Conservation (phyloP, 2,113 vertebrate species). For the Corythornis vintsioides region DNA sequence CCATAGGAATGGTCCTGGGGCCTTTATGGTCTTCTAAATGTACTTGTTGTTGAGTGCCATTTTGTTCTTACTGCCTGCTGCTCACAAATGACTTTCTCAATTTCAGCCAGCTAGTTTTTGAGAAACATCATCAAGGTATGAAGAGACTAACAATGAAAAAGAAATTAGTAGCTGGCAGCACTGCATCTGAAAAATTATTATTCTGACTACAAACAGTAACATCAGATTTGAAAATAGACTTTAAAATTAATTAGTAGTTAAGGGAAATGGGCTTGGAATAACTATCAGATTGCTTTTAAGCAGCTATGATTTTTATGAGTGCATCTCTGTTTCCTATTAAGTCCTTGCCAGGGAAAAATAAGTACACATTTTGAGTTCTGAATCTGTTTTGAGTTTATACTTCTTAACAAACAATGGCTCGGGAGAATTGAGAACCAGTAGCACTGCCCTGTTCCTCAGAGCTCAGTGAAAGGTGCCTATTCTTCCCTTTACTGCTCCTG, state of each 20-base stretch:
- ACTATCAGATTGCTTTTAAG: neutral
- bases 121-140: neutral
- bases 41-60: neutral
- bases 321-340: neutral
- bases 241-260: conserved; percentile 35
- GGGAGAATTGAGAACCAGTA: neutral
- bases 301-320: neutral
- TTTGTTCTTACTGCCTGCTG: neutral
- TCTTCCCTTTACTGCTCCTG: neutral
- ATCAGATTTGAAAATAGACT: neutral
- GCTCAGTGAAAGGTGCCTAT: neutral
- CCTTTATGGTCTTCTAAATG: neutral
- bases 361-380: neutral
- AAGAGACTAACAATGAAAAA: neutral
- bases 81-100: neutral
- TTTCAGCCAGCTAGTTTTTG: conserved; percentile 13
- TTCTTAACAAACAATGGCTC: neutral
- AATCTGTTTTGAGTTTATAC: neutral
- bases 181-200: neutral
- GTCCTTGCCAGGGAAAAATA: neutral
- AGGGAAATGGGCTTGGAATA: neutral
- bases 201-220: neutral
- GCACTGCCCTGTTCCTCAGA: neutral
- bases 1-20: neutral
- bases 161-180: neutral